Evolutionary conservation across 1,140 invertebrate species (phyloP).

Genomic region (Lordiphosa mommai): DNA sequence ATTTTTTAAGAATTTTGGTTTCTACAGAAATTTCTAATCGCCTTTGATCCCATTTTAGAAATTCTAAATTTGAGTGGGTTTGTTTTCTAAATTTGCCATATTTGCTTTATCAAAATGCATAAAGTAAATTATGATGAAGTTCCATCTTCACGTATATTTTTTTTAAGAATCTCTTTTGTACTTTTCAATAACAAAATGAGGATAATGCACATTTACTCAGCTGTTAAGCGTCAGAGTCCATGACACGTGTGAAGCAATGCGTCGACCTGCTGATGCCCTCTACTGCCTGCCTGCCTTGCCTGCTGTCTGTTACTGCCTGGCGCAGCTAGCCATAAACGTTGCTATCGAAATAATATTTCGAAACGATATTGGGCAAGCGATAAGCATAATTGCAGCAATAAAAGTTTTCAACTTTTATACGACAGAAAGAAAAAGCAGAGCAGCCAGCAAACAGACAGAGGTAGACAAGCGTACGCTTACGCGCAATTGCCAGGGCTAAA

Average conservation of each 20-base stretch:
- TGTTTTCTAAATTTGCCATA: too few relatives aligned
- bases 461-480: slow-evolving; percentile 35
- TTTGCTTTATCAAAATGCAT: too few relatives aligned
- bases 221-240: slow-evolving; percentile 7
- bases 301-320: slow-evolving; percentile 5
- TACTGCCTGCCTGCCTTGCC: slow-evolving; percentile 4
- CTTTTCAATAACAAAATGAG: neutral
- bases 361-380: slow-evolving; percentile 74
- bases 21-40: too few relatives aligned
- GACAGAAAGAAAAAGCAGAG: slow-evolving; percentile 15
- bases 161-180: neutral
- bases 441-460: slow-evolving; percentile 12
- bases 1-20: too few relatives aligned
- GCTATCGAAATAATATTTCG: slow-evolving; percentile 73
- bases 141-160: too few relatives aligned
- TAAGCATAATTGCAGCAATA: slow-evolving; percentile 78
- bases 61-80: too few relatives aligned
- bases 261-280: slow-evolving; percentile 29
- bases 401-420: slow-evolving; percentile 75
- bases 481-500: slow-evolving; percentile 49
- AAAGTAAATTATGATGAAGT: too few relatives aligned
- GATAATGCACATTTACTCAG: slow-evolving; percentile 2
- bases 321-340: slow-evolving; percentile 37
- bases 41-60: too few relatives aligned
- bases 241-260: slow-evolving; percentile 43